A percentile compares a stretch with the other conserved stretches of the same genome.
Conservation (phyloP, 2,888 invertebrate genomes). For the Fabriciana adippe region DNA sequence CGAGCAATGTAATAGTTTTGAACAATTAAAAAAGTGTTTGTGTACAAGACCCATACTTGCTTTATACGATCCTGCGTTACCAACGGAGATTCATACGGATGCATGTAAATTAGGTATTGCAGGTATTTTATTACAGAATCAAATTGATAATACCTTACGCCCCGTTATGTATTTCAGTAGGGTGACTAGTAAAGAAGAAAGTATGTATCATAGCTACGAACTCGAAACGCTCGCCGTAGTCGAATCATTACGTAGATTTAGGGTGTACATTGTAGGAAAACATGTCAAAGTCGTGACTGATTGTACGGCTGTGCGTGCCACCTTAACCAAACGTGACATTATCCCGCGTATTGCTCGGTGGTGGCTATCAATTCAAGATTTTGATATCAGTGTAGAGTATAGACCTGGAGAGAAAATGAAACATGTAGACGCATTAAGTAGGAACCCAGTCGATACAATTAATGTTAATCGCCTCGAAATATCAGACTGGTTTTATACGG, state of each 20-base stretch:
- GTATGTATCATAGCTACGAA: too few relatives aligned
- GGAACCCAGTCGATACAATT: conserved; percentile 41
- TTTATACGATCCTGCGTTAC: conserved; percentile 32
- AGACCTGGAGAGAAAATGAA: conserved; percentile 37
- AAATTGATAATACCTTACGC: too few relatives aligned
- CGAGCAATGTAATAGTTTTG: too few relatives aligned
- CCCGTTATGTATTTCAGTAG: too few relatives aligned
- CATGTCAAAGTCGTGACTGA: conserved; percentile 44
- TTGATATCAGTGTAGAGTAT: too few relatives aligned
- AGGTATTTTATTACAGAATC: too few relatives aligned
- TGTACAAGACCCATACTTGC: conserved; percentile 36
- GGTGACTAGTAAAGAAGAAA: too few relatives aligned
- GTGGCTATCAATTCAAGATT: too few relatives aligned
- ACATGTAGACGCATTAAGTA: conserved; percentile 52
- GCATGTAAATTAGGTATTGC: too few relatives aligned
- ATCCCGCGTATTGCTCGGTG: conserved; percentile 45
- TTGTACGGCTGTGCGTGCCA: conserved; percentile 48
- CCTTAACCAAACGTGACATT: conserved; percentile 44
- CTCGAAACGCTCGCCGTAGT: conserved; percentile 36
- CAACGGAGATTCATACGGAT: too few relatives aligned
- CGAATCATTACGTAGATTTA: conserved; percentile 39
- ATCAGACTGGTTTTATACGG: conserved; percentile 43
- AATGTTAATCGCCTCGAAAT: conserved; percentile 20
- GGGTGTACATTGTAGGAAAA: conserved; percentile 42
- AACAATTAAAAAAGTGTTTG: too few relatives aligned